Conservation (phyloP, 1,140 invertebrate genomes). For the Camponotus floridanus region DNA sequence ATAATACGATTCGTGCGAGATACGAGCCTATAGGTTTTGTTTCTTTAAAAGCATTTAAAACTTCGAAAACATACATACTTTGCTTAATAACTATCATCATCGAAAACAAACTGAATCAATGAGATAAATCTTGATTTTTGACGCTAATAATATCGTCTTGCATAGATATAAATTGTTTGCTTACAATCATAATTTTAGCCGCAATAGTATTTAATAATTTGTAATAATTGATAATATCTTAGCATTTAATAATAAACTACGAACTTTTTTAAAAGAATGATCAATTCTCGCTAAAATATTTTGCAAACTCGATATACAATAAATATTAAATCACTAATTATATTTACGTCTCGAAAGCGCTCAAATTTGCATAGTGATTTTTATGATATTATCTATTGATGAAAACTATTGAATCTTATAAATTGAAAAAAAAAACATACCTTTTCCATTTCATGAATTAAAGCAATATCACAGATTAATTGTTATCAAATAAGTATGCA, state of each 20-base stretch:
- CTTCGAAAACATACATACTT: slow-evolving; percentile 52
- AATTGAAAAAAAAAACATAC: not conserved
- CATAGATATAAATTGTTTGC: not conserved
- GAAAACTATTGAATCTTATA: slow-evolving; percentile 5
- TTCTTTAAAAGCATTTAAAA: slow-evolving; percentile 72
- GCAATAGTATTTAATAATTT: not conserved
- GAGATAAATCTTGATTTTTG: not conserved
- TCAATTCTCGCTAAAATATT: not conserved
- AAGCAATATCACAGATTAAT: not conserved
- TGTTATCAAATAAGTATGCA: too few species aligned
- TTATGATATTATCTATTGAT: not conserved
- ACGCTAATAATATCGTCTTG: slow-evolving; percentile 30
- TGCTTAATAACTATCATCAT: slow-evolving; percentile 31
- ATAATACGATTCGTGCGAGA: slow-evolving; percentile 67
- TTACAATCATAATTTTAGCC: not conserved
- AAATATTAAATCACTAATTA: not conserved
- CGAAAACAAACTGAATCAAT: slow-evolving; percentile 44
- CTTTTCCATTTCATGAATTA: not conserved
- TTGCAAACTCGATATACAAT: not conserved
- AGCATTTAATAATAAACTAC: not conserved
- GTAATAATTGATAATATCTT: too few species aligned
- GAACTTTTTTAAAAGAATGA: not conserved
- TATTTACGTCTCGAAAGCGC: too few species aligned
- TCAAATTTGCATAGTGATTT: not conserved
- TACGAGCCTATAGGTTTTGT: slow-evolving; percentile 56